phyloP scores from a whole-genome alignment of 2,113 vertebrate genomes.

The Sciurus niger region DNA sequence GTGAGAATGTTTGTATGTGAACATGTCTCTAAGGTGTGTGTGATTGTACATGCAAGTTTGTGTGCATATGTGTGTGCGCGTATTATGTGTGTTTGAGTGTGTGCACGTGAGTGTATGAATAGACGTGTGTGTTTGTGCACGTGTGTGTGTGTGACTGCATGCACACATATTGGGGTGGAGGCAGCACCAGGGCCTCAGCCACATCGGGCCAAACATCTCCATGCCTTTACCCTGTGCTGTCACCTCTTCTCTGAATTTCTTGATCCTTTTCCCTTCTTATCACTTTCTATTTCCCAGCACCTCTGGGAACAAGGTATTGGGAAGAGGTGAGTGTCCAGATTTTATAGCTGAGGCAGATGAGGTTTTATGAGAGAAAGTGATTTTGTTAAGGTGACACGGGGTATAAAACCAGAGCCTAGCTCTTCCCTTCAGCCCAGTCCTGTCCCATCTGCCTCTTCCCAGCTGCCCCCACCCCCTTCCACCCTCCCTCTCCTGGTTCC shows the following conservation, averaged over 20 bases:
- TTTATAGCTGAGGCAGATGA: neutral
- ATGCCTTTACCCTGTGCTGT: neutral
- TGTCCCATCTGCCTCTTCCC: neutral
- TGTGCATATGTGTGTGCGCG: neutral
- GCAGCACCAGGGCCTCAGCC: neutral
- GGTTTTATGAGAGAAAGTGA: neutral
- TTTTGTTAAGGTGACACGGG: neutral
- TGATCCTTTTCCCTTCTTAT: neutral
- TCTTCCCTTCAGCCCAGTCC: neutral
- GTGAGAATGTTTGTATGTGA: neutral
- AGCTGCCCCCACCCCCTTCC: no score
- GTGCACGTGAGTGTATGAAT: no score
- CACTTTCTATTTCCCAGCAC: neutral
- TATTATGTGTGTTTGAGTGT: neutral
- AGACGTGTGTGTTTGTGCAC: no score
- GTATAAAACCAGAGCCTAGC: no score
- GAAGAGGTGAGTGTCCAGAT: neutral
- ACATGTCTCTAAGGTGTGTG: neutral
- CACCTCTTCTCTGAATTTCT: neutral
- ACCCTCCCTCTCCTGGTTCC: neutral
- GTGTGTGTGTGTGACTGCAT: neutral
- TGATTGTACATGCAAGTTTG: neutral
- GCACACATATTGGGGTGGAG: neutral
- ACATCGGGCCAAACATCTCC: fast-evolving
- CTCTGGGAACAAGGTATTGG: neutral